These are phyloP conservation scores for Zosterops borbonicus DNA, from an alignment of 2,113 vertebrate species.

Conservation along the genomic window DNA sequence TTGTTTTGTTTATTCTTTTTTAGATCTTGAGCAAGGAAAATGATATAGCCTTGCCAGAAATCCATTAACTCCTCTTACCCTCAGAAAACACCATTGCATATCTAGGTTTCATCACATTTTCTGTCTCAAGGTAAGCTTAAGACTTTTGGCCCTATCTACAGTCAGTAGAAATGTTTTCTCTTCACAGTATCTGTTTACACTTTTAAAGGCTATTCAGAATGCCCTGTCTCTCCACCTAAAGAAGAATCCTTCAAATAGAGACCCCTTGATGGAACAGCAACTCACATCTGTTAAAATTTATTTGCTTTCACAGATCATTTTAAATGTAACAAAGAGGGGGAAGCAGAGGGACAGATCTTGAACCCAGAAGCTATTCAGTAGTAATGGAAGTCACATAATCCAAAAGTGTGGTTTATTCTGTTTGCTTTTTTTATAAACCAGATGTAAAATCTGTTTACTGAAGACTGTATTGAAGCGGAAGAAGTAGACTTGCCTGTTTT, in stretches of 20 bases:
- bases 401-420: not conserved
- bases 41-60: not conserved
- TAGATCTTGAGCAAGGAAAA: not conserved
- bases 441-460: not conserved
- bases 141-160: not conserved
- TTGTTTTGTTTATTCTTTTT: not conserved
- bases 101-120: not conserved
- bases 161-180: not conserved
- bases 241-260: not conserved
- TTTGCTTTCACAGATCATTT: not conserved
- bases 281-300: not conserved
- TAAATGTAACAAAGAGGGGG: not conserved
- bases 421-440: not conserved
- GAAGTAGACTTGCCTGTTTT: slow-evolving; percentile 18
- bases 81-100: not conserved
- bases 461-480: not conserved
- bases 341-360: not conserved
- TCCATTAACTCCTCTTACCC: not conserved
- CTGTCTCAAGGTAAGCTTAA: not conserved
- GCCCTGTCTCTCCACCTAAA: not conserved
- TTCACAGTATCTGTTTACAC: not conserved
- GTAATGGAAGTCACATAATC: not conserved
- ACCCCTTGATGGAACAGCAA: not conserved
- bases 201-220: not conserved
- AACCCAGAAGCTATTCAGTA: not conserved